Evolutionary conservation across 2,113 vertebrate species (phyloP).

Genomic region (Phasianus colchicus): DNA sequence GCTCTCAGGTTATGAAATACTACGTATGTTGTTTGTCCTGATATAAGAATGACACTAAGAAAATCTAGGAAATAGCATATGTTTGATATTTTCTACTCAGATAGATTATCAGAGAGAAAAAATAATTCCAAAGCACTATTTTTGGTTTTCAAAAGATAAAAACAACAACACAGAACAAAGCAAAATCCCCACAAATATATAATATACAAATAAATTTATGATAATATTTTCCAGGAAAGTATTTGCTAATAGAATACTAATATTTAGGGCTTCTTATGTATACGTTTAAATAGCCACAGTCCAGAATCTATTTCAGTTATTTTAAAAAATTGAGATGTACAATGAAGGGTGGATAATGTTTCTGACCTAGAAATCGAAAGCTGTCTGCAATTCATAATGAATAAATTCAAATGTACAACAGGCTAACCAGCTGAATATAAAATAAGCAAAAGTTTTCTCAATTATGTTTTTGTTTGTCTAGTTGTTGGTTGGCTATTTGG

Average conservation of each 20-base stretch:
- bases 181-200: not conserved
- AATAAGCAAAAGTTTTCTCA: not conserved
- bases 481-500: not conserved
- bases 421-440: not conserved
- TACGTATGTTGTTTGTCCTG: not conserved
- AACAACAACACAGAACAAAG: not conserved
- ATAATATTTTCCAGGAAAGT: not conserved
- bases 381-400: conserved; percentile 15
- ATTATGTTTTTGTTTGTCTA: not conserved
- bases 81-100: not conserved
- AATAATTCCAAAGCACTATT: not conserved
- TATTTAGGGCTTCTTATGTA: not conserved
- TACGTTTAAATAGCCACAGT: not conserved
- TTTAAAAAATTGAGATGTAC: not conserved
- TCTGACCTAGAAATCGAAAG: conserved; percentile 52
- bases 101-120: not conserved
- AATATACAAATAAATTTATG: not conserved
- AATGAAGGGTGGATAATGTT: conserved; percentile 43
- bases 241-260: not conserved
- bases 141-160: not conserved
- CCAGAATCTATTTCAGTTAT: conserved; percentile 23
- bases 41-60: too few species aligned
- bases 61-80: not conserved
- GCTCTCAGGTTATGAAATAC: not conserved
- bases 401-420: not conserved